Evolutionary conservation across 2,888 invertebrate species (phyloP).

Genomic region (Brachycybe producta): DNA sequence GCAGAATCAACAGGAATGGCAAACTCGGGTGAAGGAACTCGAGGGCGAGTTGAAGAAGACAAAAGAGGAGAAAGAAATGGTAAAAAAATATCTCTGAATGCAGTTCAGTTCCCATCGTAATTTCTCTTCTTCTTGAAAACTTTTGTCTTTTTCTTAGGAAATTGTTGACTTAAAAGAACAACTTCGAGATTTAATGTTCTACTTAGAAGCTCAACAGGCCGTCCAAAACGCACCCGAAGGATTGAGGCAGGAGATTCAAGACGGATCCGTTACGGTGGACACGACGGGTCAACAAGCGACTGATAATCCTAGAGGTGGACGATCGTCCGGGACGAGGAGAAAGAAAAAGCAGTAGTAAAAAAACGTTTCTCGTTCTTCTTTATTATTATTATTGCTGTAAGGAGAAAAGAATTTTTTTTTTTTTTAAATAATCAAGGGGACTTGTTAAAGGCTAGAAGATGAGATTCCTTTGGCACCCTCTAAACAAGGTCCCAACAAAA

Average conservation of each 20-base stretch:
- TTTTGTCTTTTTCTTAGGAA: conserved; percentile 38
- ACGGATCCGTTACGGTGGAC: too few relatives aligned
- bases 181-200: conserved; percentile 92
- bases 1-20: conserved; percentile 58
- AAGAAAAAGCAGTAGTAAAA: too few relatives aligned
- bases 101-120: neutral
- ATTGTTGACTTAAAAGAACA: conserved; percentile 79
- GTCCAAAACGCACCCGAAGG: conserved; percentile 27
- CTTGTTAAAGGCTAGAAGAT: too few relatives aligned
- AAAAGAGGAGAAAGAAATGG: conserved; percentile 34
- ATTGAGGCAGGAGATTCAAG: conserved; percentile 34
- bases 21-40: conserved; percentile 45
- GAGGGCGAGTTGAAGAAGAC: conserved; percentile 39
- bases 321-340: too few relatives aligned
- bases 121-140: neutral
- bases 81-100: conserved; percentile 18
- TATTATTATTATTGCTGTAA: too few relatives aligned
- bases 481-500: too few relatives aligned
- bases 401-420: too few relatives aligned
- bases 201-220: conserved; percentile 69
- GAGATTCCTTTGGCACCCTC: too few relatives aligned
- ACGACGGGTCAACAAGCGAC: too few relatives aligned
- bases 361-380: too few relatives aligned
- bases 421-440: too few relatives aligned
- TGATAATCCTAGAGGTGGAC: too few relatives aligned